Conservation (phyloP, 2,113 vertebrate species). For the Balaeniceps rex region DNA sequence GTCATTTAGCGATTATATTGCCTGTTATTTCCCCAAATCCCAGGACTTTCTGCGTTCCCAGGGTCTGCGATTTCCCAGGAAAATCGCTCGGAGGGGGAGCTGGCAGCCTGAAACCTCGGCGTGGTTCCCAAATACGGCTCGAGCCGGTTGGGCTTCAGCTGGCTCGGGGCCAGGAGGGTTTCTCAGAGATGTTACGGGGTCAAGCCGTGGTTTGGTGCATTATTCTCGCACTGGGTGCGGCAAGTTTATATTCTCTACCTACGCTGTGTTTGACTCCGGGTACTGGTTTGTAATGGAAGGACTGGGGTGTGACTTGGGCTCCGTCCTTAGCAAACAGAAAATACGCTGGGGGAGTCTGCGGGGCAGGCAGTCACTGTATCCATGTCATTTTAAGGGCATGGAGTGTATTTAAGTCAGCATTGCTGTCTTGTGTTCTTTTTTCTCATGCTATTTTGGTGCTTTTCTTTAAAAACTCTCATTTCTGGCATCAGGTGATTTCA, state of each 20-base stretch:
- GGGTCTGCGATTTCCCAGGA: not conserved
- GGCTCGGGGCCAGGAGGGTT: not conserved
- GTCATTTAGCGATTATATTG: not conserved
- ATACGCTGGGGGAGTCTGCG: not conserved
- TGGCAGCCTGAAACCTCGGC: not conserved
- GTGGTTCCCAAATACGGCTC: accelerated
- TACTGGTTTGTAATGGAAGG: not conserved
- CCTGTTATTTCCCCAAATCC: not conserved
- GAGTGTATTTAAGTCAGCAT: not conserved
- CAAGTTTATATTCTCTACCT: not conserved
- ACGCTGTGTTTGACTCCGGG: not conserved
- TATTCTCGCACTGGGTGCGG: not conserved
- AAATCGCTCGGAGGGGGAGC: not conserved
- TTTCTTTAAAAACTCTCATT: not conserved
- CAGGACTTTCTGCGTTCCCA: not conserved
- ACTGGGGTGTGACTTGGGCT: not conserved
- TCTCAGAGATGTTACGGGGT: not conserved
- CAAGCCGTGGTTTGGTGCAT: not conserved
- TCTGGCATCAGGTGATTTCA: not conserved
- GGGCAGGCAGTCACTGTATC: not conserved
- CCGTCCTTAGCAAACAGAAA: not conserved
- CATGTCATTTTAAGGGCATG: not conserved
- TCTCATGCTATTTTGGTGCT: not conserved
- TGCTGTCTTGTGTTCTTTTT: not conserved
- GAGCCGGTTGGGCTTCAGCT: accelerated